Conservation (phyloP, 2,888 invertebrate genomes). For the Diogma glabrata region DNA sequence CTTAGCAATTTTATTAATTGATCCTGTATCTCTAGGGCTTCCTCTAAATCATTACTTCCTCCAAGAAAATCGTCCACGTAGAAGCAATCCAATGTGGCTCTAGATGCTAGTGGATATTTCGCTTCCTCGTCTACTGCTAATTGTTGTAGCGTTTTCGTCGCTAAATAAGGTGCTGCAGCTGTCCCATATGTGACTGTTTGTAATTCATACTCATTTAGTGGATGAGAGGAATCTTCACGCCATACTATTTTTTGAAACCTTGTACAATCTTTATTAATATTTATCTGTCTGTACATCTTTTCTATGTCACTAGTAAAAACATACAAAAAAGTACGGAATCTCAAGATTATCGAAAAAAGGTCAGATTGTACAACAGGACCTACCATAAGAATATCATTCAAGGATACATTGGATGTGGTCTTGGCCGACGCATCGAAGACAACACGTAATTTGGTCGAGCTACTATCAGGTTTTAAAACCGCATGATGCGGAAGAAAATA, state of each 20-base stretch:
- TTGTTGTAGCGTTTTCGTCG: conserved; percentile 12
- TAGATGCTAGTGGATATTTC: conserved; percentile 13
- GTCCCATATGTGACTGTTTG: conserved; percentile 13
- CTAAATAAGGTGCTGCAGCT: conserved; percentile 12
- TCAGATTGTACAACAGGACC: conserved; percentile 16
- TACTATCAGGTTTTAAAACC: conserved; percentile 13
- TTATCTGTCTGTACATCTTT: conserved; percentile 16
- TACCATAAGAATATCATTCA: conserved; percentile 14
- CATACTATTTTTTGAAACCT: conserved; percentile 15
- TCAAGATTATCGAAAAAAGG: conserved; percentile 15
- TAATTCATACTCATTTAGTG: conserved; percentile 12
- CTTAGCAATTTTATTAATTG: too few species aligned
- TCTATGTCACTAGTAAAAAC: conserved; percentile 15
- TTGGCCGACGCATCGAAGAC: conserved; percentile 13
- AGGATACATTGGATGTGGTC: conserved; percentile 5
- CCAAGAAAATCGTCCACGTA: too few species aligned
- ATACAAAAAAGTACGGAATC: conserved; percentile 6
- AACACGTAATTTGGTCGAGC: conserved; percentile 7
- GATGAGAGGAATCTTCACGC: not conserved
- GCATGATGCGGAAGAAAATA: conserved; percentile 19
- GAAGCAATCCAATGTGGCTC: too few species aligned
- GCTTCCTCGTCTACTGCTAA: conserved; percentile 15
- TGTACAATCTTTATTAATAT: conserved; percentile 5
- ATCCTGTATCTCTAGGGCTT: too few species aligned
- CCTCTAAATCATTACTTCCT: too few species aligned